A percentile compares a stretch with the other conserved stretches of the same genome.
These are phyloP conservation scores for Erannis defoliaria DNA, from an alignment of 2,888 invertebrate genomes.

Conservation along the genomic window DNA sequence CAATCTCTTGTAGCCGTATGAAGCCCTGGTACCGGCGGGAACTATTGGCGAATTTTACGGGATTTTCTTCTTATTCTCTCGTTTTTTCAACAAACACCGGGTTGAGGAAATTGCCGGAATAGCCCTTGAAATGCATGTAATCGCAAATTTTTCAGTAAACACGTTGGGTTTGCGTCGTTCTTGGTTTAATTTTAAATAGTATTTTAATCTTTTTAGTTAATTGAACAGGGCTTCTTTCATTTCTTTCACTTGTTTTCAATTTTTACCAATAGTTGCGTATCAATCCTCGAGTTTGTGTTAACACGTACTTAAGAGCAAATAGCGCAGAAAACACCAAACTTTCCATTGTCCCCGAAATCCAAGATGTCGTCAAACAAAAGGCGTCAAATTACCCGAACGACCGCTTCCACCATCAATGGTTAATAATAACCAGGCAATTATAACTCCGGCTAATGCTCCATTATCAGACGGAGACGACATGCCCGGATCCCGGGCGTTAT, in stretches of 20 bases:
- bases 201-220: constrained; percentile 9
- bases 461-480: constrained; percentile 61
- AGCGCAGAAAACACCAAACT: constrained; percentile 31
- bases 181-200: neutral
- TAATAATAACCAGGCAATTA: constrained; percentile 76
- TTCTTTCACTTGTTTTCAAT: neutral
- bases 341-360: constrained; percentile 30
- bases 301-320: constrained; percentile 19
- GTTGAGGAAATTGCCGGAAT: constrained; percentile 21
- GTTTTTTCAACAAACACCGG: constrained; percentile 35
- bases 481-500: constrained; percentile 74
- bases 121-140: constrained; percentile 23
- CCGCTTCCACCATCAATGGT: constrained; percentile 60
- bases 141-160: constrained; percentile 24
- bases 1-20: constrained; percentile 72
- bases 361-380: constrained; percentile 47
- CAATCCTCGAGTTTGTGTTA: neutral
- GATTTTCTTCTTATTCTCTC: constrained; percentile 64
- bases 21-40: constrained; percentile 66
- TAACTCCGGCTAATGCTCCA: constrained; percentile 77
- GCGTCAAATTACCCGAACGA: constrained; percentile 49
- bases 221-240: neutral
- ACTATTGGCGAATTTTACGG: constrained; percentile 76
- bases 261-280: neutral
- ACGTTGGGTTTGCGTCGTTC: constrained; percentile 16